Base-by-base conservation (phyloP, 2,797 vertebrate genomes). In the Pogoniulus pusillus region DNA sequence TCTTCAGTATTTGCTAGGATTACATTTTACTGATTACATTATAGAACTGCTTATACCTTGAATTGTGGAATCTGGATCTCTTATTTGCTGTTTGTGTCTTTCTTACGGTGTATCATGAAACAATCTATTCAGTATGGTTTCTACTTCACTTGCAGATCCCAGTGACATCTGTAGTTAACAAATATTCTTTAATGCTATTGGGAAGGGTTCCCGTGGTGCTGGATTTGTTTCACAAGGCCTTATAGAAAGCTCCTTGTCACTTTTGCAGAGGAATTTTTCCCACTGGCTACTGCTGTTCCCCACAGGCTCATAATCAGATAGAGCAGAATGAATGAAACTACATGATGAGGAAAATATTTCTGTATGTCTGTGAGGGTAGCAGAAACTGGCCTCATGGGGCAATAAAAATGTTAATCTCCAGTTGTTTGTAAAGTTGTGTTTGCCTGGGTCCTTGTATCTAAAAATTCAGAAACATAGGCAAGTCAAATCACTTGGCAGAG, bases 391-490 rank as follows among this genome's bases (percentile, higher is more conserved):
- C 15, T 10, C 47, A 37, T 26, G 29, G 72, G 16, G 10, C 32
- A 78, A 18, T 39, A 27, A 27, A 32, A 70, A 63, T 19, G 3
- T 37, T 84, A 23, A 23, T n/a, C 10, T 75, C 16, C 29, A 49
- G 7, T n/a, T 77, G 6, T 78, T 82, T 59, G 11, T 60, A 30
- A 82, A 72, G 9, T 53, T 53, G 12, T 19, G 3, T 68, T 80
- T 68, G 7, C 30, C 1, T 3, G 8, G 2, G 0, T 1, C 20
- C 39, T 73, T 78, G 84, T 3, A 45, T 43, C 1, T 8, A 54
- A n/a, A 76, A 34, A 51, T 29, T 70, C 45, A 34, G 58, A 55
- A 17, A 84, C 75, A 65, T 34, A 29, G 16, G 26, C 18, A 29
- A 45, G 16, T 60, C 27, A 23, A 8, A 34, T 49, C 30, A 72